Percentiles rank a stretch among this genome's conserved stretches.
Evolutionary conservation across 2,888 invertebrate species (phyloP).

Genomic region (Alcis repandata): DNA sequence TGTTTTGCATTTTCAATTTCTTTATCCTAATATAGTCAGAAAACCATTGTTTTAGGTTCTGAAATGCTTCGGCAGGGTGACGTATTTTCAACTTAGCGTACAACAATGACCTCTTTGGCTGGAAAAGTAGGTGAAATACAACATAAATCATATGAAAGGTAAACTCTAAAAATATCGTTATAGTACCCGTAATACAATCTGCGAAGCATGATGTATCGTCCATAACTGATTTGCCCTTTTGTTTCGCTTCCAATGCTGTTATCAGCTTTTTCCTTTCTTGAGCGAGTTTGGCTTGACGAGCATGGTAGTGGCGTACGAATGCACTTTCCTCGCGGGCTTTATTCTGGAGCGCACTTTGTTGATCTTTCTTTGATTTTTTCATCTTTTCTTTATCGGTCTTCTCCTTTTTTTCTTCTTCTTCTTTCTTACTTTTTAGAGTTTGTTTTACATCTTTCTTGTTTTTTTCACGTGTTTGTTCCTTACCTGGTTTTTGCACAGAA

Average conservation of each 20-base stretch:
- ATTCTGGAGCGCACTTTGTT: too few species aligned
- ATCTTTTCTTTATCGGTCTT: too few species aligned
- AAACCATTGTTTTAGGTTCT: slow-evolving; percentile 46
- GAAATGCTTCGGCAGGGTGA: slow-evolving; percentile 51
- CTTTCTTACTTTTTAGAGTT: too few species aligned
- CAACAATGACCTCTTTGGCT: slow-evolving; percentile 53
- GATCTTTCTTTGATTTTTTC: too few species aligned
- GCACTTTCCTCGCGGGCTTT: too few species aligned
- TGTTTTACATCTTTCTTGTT: too few species aligned
- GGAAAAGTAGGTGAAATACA: slow-evolving; percentile 35
- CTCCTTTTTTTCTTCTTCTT: too few species aligned
- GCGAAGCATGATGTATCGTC: slow-evolving; percentile 53
- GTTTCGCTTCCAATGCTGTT: slow-evolving; percentile 44
- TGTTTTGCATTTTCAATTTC: slow-evolving; percentile 55
- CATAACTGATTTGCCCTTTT: slow-evolving; percentile 45
- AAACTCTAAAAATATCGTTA: slow-evolving; percentile 45
- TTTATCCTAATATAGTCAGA: slow-evolving; percentile 49
- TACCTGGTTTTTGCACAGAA: too few species aligned
- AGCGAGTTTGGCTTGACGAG: too few species aligned
- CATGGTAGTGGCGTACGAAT: too few species aligned
- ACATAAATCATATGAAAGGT: slow-evolving; percentile 35
- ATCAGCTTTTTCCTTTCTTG: slow-evolving; percentile 39
- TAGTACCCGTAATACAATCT: slow-evolving; percentile 52
- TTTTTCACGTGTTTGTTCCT: too few species aligned
- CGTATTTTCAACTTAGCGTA: slow-evolving; percentile 48